These are phyloP conservation scores for Ginglymostoma cirratum DNA, from an alignment of 2,113 vertebrate genomes.

Conservation along the genomic window DNA sequence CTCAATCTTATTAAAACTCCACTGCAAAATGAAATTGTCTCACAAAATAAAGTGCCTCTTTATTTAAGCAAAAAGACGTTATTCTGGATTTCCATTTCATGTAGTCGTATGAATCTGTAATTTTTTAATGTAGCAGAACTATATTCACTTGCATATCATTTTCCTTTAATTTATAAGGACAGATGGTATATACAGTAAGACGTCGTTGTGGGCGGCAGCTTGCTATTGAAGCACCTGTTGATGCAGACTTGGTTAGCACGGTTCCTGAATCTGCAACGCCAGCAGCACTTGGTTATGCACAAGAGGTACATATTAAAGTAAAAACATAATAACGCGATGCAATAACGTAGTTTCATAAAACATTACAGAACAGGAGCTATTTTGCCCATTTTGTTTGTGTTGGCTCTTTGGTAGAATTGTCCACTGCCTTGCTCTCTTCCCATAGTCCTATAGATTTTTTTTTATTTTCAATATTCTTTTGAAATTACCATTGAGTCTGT, in stretches of 20 bases:
- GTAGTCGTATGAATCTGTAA: background rate
- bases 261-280: slow-evolving; percentile 96
- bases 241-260: slow-evolving; percentile 91
- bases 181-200: slow-evolving; percentile 96
- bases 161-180: slow-evolving; percentile 58
- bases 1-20: background rate
- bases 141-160: background rate
- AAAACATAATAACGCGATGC: background rate
- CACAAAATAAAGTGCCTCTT: background rate
- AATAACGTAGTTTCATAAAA: background rate
- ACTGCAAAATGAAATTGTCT: background rate
- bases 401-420: background rate
- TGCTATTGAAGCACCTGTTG: slow-evolving; percentile 85
- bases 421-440: background rate
- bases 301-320: slow-evolving; percentile 63
- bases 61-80: background rate
- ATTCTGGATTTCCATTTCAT: background rate
- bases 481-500: background rate
- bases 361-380: background rate
- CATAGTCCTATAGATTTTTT: background rate
- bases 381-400: background rate
- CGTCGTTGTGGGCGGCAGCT: slow-evolving; percentile 86
- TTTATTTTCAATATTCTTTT: background rate
- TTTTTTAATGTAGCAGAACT: background rate
- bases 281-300: slow-evolving; percentile 87